Evolutionary conservation across 2,888 invertebrate species (phyloP).

Genomic region (Athripsodes cinereus): DNA sequence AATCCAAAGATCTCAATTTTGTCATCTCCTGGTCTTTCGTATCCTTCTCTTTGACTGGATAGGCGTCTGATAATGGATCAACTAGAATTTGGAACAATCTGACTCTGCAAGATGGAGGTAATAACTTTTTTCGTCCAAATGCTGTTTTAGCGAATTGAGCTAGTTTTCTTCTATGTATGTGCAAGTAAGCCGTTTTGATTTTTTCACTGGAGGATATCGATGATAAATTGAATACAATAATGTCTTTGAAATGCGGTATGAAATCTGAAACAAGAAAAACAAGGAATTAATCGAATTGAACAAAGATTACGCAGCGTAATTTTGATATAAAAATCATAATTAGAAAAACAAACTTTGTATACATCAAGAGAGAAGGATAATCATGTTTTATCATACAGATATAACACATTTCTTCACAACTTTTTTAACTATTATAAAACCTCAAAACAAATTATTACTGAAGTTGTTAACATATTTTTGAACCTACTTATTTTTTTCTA

Average conservation of each 20-base stretch:
- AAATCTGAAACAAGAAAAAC: conserved; percentile 20
- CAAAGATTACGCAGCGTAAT: no score
- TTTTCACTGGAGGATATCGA: conserved; percentile 13
- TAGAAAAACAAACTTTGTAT: no score
- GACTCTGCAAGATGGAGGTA: conserved; percentile 28
- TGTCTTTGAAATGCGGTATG: conserved; percentile 23
- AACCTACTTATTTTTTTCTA: no score
- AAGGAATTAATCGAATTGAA: no score
- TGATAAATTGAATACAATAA: conserved; percentile 22
- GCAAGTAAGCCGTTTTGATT: conserved; percentile 26
- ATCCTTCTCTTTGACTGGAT: conserved; percentile 11
- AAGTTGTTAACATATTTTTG: no score
- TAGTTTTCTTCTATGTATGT: conserved; percentile 24
- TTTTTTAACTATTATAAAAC: no score
- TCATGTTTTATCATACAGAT: no score
- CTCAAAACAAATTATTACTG: no score
- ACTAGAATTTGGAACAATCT: conserved; percentile 26
- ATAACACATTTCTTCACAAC: no score
- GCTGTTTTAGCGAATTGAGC: conserved; percentile 7
- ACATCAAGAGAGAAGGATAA: no score
- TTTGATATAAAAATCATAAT: no score
- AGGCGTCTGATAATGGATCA: conserved; percentile 4
- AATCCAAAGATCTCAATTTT: conserved; percentile 27
- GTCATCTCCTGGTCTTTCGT: conserved; percentile 20
- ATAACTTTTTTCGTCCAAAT: conserved; percentile 1